Evolutionary conservation across 30 jellyfish, hydroid and myxozoan species (phyloP).

Genomic region (Mastigias papua): DNA sequence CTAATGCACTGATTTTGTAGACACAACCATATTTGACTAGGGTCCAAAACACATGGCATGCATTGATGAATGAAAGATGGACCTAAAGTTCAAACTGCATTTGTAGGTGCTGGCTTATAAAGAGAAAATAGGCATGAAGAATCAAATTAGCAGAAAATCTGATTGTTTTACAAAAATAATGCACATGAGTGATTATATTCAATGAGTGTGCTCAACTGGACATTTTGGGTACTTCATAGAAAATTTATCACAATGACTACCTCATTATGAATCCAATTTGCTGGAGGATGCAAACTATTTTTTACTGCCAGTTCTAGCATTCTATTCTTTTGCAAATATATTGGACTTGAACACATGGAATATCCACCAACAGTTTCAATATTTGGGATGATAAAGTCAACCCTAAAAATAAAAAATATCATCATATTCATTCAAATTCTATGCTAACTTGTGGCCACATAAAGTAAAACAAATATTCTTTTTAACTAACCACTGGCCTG

Average conservation of each 20-base stretch:
- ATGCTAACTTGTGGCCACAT: background rate
- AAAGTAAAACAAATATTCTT: background rate
- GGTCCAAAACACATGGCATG: no score
- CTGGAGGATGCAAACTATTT: slow-evolving; percentile 89
- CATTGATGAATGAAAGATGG: no score
- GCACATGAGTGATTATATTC: no score
- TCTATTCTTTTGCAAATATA: slow-evolving; percentile 23
- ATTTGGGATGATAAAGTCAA: slow-evolving; percentile 83
- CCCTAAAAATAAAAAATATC: slow-evolving; percentile 60
- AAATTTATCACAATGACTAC: slow-evolving; percentile 25
- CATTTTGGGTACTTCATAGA: background rate
- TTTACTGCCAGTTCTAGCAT: slow-evolving; percentile 84
- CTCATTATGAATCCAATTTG: slow-evolving; percentile 87
- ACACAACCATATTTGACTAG: no score
- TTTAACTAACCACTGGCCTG: slow-evolving; percentile 91
- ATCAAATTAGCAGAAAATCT: no score
- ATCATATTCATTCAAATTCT: background rate
- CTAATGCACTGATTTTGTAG: no score
- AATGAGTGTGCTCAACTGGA: background rate
- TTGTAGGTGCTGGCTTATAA: no score
- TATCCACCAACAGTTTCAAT: slow-evolving; percentile 89
- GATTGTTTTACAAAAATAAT: no score
- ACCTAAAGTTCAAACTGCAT: no score
- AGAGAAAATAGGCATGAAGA: no score
- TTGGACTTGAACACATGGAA: slow-evolving; percentile 93